Evolutionary conservation across 2,797 vertebrate species (phyloP), one percentile per base, ranked within the genome.

Genomic region (Tiaroga cobitis): DNA sequence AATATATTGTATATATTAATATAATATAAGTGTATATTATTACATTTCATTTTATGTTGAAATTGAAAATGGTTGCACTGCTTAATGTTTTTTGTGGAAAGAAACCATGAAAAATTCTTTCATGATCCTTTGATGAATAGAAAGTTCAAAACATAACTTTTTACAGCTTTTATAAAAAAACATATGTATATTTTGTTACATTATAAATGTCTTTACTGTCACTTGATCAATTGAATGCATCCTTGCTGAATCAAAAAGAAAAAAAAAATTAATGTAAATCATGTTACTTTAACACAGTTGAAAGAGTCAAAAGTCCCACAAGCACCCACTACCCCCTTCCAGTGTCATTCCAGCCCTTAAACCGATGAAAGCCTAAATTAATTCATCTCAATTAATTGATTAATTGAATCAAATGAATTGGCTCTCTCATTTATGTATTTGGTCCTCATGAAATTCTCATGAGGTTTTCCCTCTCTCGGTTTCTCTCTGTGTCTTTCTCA

Each of bases 311-410:
- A 15, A 65, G 34, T 63, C 59, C 39, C 61, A 32, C 26, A 54
- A 37, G 21, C 91, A 80, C 88, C 92, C 41, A 91, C 90, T 81
- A 86, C 88, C 81, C 61, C 90, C 90, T 90, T 92, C 90, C 91
- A 87, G 92, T 88, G 86, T 94, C 93, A 94, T 95, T 94, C 93
- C 93, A 92, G 93, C 92, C 93, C 90, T 68, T 85, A 91, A 94
- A 94, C 92, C 93, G 90, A 93, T 94, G 93, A 92, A 92, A 93
- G 91, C 93, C 94, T 95, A 93, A 94, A 95, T 94, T 88, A 72
- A 91, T 92, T 91, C 85, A 81, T 89, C 93, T 76, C 46, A 77
- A 39, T 76, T 13, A 68, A 37, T 37, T 56, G 19, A 81, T 59
- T 54, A 29, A 77, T 67, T 83, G 29, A 82, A 61, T 39, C 32